Conservation (phyloP, 2,888 invertebrate genomes). For the Tachina grossa region DNA sequence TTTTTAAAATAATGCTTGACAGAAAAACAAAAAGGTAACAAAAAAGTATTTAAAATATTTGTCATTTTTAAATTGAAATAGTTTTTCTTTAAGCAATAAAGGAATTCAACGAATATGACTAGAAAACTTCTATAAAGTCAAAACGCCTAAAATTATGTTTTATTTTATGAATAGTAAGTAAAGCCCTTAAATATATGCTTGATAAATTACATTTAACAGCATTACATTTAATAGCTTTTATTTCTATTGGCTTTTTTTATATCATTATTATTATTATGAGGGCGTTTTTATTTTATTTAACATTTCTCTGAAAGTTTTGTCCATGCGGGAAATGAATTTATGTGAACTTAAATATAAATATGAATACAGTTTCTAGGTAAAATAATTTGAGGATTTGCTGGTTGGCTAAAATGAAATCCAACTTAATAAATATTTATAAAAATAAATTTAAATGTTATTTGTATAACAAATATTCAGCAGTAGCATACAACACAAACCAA, state of each 20-base stretch:
- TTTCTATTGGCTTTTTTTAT: neutral
- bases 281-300: constrained; percentile 41
- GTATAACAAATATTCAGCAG: neutral
- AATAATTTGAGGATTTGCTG: neutral
- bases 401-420: no score
- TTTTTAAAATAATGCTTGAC: neutral
- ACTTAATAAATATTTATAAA: no score
- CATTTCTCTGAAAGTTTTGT: constrained; percentile 52
- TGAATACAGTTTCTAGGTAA: constrained; percentile 16
- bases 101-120: neutral
- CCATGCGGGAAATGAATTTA: constrained; percentile 20
- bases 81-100: neutral
- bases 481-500: no score
- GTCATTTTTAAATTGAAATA: neutral
- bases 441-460: neutral
- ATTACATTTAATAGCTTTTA: constrained; percentile 19
- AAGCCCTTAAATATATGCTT: constrained; percentile 21
- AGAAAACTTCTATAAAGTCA: neutral
- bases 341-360: constrained; percentile 25
- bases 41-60: neutral
- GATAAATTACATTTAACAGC: neutral
- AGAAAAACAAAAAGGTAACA: neutral
- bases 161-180: constrained; percentile 14
- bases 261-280: neutral
- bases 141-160: constrained; percentile 50